phyloP scores from a whole-genome alignment of 2,797 vertebrate genomes.

The Falco biarmicus region DNA sequence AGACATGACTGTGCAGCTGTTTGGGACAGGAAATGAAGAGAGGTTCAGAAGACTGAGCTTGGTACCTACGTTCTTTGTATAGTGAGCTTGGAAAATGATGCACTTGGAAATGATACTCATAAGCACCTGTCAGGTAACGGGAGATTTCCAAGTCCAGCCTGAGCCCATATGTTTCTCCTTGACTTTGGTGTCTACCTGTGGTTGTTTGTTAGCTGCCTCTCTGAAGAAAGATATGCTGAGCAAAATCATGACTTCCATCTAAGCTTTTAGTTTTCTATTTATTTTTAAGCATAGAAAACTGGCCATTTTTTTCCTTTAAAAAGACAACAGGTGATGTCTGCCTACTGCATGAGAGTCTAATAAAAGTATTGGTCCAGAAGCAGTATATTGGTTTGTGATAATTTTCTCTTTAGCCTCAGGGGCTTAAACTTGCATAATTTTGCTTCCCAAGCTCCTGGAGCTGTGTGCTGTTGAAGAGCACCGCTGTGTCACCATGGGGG shows the following conservation, averaged over 20 bases:
- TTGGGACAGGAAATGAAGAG: not conserved
- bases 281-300: not conserved
- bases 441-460: not conserved
- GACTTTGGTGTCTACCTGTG: not conserved
- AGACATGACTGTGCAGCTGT: not conserved
- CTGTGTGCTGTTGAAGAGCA: not conserved
- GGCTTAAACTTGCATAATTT: not conserved
- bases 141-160: not conserved
- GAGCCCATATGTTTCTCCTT: not conserved
- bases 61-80: not conserved
- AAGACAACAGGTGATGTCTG: not conserved
- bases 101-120: not conserved
- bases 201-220: not conserved
- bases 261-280: not conserved
- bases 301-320: not conserved
- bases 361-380: not conserved
- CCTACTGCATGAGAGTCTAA: not conserved
- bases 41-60: not conserved
- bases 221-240: not conserved
- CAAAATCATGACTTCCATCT: not conserved
- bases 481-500: not conserved
- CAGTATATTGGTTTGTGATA: fast-evolving
- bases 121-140: fast-evolving
- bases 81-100: not conserved
- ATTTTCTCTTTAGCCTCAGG: not conserved